Evolutionary conservation across 2,888 invertebrate genomes (phyloP).

Genomic region (Linhomoeus sp.): DNA sequence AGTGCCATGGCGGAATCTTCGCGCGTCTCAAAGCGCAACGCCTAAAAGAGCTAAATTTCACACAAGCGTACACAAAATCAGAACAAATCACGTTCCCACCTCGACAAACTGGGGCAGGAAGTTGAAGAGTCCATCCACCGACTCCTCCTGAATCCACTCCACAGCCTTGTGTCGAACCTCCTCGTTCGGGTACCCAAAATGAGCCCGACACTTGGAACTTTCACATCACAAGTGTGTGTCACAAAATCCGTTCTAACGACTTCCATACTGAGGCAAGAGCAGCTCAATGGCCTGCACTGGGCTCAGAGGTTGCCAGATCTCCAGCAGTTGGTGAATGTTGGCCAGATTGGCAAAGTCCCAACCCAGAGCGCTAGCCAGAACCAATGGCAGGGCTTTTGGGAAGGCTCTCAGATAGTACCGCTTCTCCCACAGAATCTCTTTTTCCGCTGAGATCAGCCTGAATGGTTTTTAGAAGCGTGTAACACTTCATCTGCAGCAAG

Average conservation of each 20-base stretch:
- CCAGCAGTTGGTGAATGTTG: slow-evolving; percentile 65
- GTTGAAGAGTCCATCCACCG: slow-evolving; percentile 69
- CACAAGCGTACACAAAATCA: background rate
- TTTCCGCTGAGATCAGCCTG: slow-evolving; percentile 28
- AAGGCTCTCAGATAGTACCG: slow-evolving; percentile 27
- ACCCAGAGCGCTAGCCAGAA: slow-evolving; percentile 31
- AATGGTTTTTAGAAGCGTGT: no score
- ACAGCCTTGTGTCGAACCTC: no score
- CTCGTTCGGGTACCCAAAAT: no score
- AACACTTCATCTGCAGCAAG: no score
- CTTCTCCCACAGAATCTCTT: slow-evolving; percentile 31
- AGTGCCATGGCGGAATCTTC: slow-evolving; percentile 66
- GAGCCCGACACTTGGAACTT: no score
- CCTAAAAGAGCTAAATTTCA: no score
- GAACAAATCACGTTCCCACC: slow-evolving; percentile 10
- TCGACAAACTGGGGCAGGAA: slow-evolving; percentile 81
- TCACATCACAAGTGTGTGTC: no score
- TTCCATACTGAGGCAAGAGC: slow-evolving; percentile 68
- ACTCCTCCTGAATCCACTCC: no score
- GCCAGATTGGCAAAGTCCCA: slow-evolving; percentile 75
- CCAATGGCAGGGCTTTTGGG: slow-evolving; percentile 28
- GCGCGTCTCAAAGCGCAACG: slow-evolving; percentile 53
- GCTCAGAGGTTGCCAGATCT: slow-evolving; percentile 53
- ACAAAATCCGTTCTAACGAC: no score
- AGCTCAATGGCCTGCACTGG: slow-evolving; percentile 66